These are phyloP conservation scores for Channa striata DNA, from an alignment of 2,797 vertebrate genomes.

Conservation along the genomic window DNA sequence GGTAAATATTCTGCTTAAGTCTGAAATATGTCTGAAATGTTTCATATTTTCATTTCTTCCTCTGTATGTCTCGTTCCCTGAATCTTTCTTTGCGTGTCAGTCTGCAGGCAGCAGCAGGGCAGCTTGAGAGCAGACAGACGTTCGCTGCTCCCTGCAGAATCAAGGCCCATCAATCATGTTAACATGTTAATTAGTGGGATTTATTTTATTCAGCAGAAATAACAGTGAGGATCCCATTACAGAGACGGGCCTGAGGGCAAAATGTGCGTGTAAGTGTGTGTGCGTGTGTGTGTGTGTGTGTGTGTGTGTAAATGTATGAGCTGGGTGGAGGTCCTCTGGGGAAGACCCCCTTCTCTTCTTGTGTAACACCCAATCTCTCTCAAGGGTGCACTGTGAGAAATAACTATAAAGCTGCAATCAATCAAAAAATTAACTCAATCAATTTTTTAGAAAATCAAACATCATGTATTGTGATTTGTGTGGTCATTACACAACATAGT, in stretches of 20 bases:
- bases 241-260: slow-evolving; percentile 87
- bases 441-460: slow-evolving; percentile 53
- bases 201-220: slow-evolving; percentile 94
- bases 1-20: slow-evolving; percentile 26
- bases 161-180: slow-evolving; percentile 95
- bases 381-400: slow-evolving; percentile 59
- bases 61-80: slow-evolving; percentile 31
- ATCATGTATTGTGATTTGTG: slow-evolving; percentile 53
- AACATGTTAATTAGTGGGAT: slow-evolving; percentile 97
- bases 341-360: slow-evolving; percentile 68
- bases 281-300: slow-evolving; percentile 21
- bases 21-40: slow-evolving; percentile 39
- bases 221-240: slow-evolving; percentile 94
- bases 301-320: slow-evolving; percentile 74
- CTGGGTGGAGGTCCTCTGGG: slow-evolving; percentile 64
- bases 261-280: slow-evolving; percentile 66
- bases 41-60: slow-evolving; percentile 66
- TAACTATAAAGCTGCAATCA: slow-evolving; percentile 66
- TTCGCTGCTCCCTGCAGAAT: slow-evolving; percentile 87
- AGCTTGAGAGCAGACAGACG: slow-evolving; percentile 76
- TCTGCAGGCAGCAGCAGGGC: slow-evolving; percentile 69
- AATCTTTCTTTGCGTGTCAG: slow-evolving; percentile 58
- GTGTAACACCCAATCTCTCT: slow-evolving; percentile 73
- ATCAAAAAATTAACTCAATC: slow-evolving; percentile 67
- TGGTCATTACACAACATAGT: slow-evolving; percentile 35